Conservation (phyloP, 2,113 vertebrate species). For the Neodontobutis hainanensis region DNA sequence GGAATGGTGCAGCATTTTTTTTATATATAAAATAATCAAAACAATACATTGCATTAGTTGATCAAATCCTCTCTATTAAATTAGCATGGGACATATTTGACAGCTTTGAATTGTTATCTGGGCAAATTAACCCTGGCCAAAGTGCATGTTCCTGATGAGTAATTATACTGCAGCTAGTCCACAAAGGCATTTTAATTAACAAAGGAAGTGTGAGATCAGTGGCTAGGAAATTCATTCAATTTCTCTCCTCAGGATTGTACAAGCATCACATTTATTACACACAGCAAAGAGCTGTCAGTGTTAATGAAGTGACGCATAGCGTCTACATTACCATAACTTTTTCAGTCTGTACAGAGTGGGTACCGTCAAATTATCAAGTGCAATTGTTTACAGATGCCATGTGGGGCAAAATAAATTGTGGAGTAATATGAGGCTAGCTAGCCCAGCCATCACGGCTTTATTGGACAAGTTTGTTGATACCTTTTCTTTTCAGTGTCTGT, state of each 20-base stretch:
- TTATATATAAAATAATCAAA: background rate
- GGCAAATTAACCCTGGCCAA: conserved; percentile 43
- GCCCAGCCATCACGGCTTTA: conserved; percentile 33
- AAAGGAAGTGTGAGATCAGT: conserved; percentile 47
- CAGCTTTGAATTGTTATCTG: conserved; percentile 49
- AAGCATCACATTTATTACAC: conserved; percentile 29
- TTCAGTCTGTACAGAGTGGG: background rate
- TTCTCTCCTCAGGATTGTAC: conserved; percentile 43
- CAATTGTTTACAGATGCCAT: conserved; percentile 14
- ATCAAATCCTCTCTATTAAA: conserved; percentile 28
- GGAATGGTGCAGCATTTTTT: too few species aligned
- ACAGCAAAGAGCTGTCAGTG: conserved; percentile 26
- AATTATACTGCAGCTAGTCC: conserved; percentile 58
- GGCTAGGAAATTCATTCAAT: conserved; percentile 42
- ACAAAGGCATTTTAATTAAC: conserved; percentile 67
- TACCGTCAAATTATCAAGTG: conserved; percentile 7
- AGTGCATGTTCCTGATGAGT: conserved; percentile 56
- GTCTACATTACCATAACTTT: conserved; percentile 1
- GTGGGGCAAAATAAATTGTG: conserved; percentile 8
- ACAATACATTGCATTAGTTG: conserved; percentile 29
- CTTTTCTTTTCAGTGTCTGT: conserved; percentile 50
- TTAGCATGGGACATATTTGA: conserved; percentile 39
- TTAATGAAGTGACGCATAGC: conserved; percentile 17
- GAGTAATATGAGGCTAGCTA: conserved; percentile 1
- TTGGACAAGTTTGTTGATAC: conserved; percentile 43